A percentile compares a stretch with the other conserved stretches of the same genome.
These are phyloP conservation scores for Ptychoptera albimana DNA, from an alignment of 2,888 invertebrate species.

Conservation along the genomic window DNA sequence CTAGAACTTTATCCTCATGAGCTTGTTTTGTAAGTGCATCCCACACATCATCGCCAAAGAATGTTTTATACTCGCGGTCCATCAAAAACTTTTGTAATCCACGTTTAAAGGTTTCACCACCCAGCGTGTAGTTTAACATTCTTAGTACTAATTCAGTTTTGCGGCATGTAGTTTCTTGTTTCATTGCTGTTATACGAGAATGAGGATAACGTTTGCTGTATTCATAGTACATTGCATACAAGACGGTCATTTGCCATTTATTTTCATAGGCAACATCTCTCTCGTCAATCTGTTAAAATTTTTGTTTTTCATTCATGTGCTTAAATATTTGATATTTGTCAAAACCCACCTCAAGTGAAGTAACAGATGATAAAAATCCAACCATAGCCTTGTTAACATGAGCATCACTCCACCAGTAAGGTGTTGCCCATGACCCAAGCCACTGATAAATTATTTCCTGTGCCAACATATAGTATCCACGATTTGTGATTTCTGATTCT, in stretches of 20 bases:
- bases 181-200: slow-evolving; percentile 56
- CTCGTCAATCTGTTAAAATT: slow-evolving; percentile 41
- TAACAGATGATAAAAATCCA: slow-evolving; percentile 56
- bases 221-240: slow-evolving; percentile 65
- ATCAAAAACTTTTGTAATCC: slow-evolving; percentile 55
- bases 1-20: slow-evolving; percentile 38
- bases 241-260: slow-evolving; percentile 64
- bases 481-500: slow-evolving; percentile 53
- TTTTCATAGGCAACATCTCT: slow-evolving; percentile 53
- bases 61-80: slow-evolving; percentile 53
- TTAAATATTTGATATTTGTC: too few relatives aligned
- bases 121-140: slow-evolving; percentile 78
- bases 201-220: slow-evolving; percentile 65
- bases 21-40: slow-evolving; percentile 51
- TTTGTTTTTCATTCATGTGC: not conserved
- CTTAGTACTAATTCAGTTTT: slow-evolving; percentile 69
- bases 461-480: slow-evolving; percentile 46
- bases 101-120: slow-evolving; percentile 54
- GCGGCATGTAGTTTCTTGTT: slow-evolving; percentile 52
- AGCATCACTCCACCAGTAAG: slow-evolving; percentile 62
- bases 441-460: slow-evolving; percentile 68
- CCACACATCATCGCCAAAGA: slow-evolving; percentile 70
- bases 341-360: slow-evolving; percentile 46
- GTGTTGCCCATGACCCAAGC: slow-evolving; percentile 59
- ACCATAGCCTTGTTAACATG: slow-evolving; percentile 62